These are phyloP conservation scores for Bombus superbus DNA, from an alignment of 1,140 invertebrate genomes.

Conservation along the genomic window DNA sequence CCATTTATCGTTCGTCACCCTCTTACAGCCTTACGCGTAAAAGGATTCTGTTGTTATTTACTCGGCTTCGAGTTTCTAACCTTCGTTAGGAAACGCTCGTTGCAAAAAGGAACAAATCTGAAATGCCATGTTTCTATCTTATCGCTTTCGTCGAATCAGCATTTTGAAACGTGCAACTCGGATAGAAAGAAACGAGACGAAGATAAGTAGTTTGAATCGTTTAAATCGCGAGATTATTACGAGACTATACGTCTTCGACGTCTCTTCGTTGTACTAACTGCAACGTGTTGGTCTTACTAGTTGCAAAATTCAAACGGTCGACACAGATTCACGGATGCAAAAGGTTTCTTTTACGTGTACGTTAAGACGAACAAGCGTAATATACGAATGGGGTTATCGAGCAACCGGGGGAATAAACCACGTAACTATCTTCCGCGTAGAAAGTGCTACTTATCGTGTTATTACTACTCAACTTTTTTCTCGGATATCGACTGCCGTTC, in stretches of 20 bases:
- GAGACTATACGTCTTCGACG: no score
- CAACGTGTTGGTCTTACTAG: no score
- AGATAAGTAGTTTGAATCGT: no score
- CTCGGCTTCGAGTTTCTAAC: neutral
- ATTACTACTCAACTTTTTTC: constrained; percentile 38
- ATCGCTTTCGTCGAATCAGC: no score
- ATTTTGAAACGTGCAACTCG: no score
- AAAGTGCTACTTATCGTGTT: constrained; percentile 68
- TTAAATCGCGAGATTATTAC: no score
- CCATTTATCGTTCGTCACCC: neutral
- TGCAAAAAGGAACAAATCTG: no score
- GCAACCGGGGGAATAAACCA: constrained; percentile 19
- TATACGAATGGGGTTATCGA: constrained; percentile 17
- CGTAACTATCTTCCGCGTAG: constrained; percentile 70
- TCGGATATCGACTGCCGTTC: constrained; percentile 19
- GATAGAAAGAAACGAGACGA: no score
- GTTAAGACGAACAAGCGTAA: constrained; percentile 13
- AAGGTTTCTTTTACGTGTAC: neutral
- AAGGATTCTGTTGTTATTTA: neutral
- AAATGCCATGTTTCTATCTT: no score
- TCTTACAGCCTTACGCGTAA: no score
- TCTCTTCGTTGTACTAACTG: no score
- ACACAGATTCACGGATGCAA: neutral
- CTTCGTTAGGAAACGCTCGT: neutral
- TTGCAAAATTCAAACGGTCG: neutral